Base-by-base conservation (phyloP, 1,140 invertebrate species). In the Pectinophora gossypiella region DNA sequence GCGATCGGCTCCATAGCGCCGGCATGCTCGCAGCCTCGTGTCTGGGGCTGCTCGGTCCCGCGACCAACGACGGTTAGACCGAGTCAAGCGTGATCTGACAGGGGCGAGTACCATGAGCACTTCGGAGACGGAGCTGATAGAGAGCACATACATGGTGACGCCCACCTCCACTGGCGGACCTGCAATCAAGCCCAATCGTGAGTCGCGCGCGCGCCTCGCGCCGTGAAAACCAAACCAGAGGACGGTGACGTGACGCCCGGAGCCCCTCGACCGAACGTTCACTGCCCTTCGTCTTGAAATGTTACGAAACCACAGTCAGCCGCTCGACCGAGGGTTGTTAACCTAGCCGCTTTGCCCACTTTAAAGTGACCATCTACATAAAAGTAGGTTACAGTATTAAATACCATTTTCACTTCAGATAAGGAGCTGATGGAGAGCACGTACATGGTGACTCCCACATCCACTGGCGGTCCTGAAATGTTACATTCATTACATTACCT, bases 101-200 rank as follows among this genome's bases (percentile, higher is more conserved):
- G 61, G 64, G 65, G 64, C 78, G 83, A 88, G 92, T 95, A 98
- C 97, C 97, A 98, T 98, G 90, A 96, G 92, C 87, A 98, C 97
- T 94, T 98, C 97, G 88, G 97, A 98, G 89, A 99, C 95, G 88
- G 97, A 98, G 92, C 95, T 97, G 91, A 99, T 98, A 93, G 95
- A 97, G 90, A 97, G 95, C 89, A 98, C 95, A 92, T 96, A 97
- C 95, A 98, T 97, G 90, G 97, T 98, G 90, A 98, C 96, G 87
- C 96, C 96, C 81, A 98, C 96, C 90, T 96, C 95, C 89, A 97
- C 96, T 79, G 97, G 95, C 85, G 94, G 93, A 94, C 95, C 96
- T 97, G 94, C 68, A 96, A 83, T 80, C 76, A 96, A 91, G 91
- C 88, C 88, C 89, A 82, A 76, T 72, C 48, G 63, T 75, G 63